Evolutionary conservation across 2,888 invertebrate species (phyloP).

Genomic region (Adelphocoris suturalis): DNA sequence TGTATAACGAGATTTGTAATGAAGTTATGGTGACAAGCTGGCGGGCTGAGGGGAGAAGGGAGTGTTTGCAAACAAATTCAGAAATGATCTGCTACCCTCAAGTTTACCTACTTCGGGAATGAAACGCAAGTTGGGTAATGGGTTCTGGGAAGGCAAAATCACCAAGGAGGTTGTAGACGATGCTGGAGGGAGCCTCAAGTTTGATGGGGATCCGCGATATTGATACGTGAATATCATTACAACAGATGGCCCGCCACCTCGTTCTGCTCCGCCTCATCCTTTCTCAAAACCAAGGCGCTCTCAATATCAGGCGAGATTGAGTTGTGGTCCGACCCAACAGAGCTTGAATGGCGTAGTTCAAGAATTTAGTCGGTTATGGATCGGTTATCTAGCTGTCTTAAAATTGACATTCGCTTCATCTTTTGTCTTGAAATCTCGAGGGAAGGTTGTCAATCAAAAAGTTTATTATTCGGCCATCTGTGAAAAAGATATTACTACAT

Average conservation of each 20-base stretch:
- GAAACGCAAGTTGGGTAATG: slow-evolving; percentile 61
- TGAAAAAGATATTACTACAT: no score
- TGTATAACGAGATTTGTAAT: slow-evolving; percentile 64
- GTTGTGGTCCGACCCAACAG: no score
- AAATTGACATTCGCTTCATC: no score
- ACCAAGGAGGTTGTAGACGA: slow-evolving; percentile 47
- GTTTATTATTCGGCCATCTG: no score
- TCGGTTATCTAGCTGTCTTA: no score
- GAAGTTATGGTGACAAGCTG: slow-evolving; percentile 65
- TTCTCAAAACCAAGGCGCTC: no score
- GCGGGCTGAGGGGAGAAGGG: slow-evolving; percentile 1
- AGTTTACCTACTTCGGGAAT: slow-evolving; percentile 47
- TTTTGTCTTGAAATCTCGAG: no score
- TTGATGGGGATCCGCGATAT: slow-evolving; percentile 63
- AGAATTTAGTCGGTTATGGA: no score
- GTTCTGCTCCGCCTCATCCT: not conserved
- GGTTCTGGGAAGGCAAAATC: slow-evolving; percentile 49
- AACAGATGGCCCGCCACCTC: slow-evolving; percentile 60
- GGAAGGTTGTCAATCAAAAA: no score
- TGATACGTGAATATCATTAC: slow-evolving; percentile 68
- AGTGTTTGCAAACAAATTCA: slow-evolving; percentile 62
- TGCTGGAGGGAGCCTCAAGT: slow-evolving; percentile 40
- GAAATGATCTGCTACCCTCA: slow-evolving; percentile 58
- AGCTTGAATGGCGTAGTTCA: no score
- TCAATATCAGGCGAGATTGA: no score